A percentile compares a stretch with the other conserved stretches of the same genome.
phyloP scores from a whole-genome alignment of 2,888 invertebrate species.

The Sarcophaga variegata region DNA sequence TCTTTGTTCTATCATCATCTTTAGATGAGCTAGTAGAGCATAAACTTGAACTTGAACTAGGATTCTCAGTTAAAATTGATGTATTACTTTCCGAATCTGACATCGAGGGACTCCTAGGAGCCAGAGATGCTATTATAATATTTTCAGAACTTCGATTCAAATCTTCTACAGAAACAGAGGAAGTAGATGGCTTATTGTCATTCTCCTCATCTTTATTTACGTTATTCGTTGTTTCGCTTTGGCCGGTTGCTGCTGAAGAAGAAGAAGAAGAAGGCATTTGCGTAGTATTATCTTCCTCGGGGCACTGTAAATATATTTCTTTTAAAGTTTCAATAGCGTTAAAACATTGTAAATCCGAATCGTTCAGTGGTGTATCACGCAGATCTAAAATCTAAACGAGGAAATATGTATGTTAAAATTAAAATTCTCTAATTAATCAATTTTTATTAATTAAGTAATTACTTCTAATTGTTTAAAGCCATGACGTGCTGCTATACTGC shows the following conservation, averaged over 20 bases:
- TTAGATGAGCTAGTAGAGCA: not conserved
- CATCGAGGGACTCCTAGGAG: not conserved
- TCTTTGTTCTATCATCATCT: conserved; percentile 7
- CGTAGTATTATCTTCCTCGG: conserved; percentile 66
- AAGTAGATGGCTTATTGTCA: conserved; percentile 49
- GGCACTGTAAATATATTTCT: conserved; percentile 83
- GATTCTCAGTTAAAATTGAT: not conserved
- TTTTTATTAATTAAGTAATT: conserved; percentile 1
- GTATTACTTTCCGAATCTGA: not conserved
- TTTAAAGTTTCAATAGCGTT: conserved; percentile 83
- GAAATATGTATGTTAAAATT: conserved; percentile 18
- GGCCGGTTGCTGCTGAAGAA: not conserved
- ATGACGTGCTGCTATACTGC: conserved; percentile 88
- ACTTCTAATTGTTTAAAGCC: conserved; percentile 83
- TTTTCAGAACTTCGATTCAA: conserved; percentile 8
- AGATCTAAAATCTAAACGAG: conserved; percentile 82
- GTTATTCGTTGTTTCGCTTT: conserved; percentile 3
- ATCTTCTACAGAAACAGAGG: conserved; percentile 3
- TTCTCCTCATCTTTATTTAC: not conserved
- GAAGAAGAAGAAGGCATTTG: not conserved
- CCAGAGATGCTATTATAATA: not conserved
- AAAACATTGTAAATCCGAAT: conserved; percentile 85
- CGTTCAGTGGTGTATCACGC: conserved; percentile 84
- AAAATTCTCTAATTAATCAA: not conserved
- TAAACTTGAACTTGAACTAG: conserved; percentile 15